These are phyloP conservation scores for Thecocarcelia acutangulata DNA, from an alignment of 2,888 invertebrate genomes.

Conservation along the genomic window DNA sequence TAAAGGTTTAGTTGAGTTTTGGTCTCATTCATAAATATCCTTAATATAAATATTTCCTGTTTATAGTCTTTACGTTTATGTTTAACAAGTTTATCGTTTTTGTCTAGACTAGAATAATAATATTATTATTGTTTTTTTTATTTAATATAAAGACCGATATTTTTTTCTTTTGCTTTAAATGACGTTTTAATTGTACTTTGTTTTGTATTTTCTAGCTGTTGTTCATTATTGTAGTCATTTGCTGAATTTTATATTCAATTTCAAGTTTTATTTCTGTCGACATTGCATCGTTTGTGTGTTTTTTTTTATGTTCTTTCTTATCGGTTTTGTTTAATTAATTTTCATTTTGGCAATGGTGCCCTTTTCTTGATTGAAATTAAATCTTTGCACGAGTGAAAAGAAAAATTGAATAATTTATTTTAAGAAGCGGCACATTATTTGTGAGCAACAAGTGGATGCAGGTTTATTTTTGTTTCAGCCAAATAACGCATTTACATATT, in stretches of 20 bases:
- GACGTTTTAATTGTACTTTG: slow-evolving; percentile 47
- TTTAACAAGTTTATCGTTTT: no score
- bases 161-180: slow-evolving; percentile 41
- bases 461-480: neutral
- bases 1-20: no score
- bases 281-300: slow-evolving; percentile 24
- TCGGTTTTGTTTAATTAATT: slow-evolving; percentile 23
- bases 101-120: no score
- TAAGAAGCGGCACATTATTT: neutral
- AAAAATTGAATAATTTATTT: slow-evolving; percentile 18
- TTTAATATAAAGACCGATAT: neutral
- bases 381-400: slow-evolving; percentile 3
- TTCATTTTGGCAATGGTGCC: slow-evolving; percentile 56
- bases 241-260: slow-evolving; percentile 61
- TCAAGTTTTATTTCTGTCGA: slow-evolving; percentile 52
- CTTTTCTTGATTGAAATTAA: slow-evolving; percentile 51
- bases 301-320: neutral
- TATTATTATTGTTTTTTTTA: neutral
- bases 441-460: slow-evolving; percentile 54
- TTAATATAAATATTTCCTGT: no score
- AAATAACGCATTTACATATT: no score
- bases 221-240: slow-evolving; percentile 70
- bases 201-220: slow-evolving; percentile 69
- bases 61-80: no score
- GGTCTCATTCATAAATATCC: no score